Evolutionary conservation across 2,113 vertebrate genomes (phyloP).

Genomic region (Sigmodon hispidus): DNA sequence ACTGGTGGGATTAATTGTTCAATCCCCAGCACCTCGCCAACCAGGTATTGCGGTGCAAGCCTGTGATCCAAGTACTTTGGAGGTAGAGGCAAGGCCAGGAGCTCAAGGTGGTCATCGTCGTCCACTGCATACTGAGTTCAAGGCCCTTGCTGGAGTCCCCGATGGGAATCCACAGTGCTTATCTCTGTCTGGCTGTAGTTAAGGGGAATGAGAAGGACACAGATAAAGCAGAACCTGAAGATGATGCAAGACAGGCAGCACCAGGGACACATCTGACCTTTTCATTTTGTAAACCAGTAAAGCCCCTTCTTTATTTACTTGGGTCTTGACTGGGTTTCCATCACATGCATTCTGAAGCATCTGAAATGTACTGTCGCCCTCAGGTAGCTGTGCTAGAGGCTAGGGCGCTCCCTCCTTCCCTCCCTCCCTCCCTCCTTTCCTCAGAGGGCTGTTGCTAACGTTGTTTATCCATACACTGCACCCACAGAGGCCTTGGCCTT

Average conservation of each 20-base stretch:
- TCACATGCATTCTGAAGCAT: neutral
- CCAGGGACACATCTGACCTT: neutral
- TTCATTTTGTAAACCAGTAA: constrained; percentile 15
- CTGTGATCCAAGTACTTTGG: neutral
- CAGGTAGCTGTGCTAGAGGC: neutral
- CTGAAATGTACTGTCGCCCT: neutral
- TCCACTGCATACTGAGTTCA: neutral
- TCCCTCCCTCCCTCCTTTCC: too few species aligned
- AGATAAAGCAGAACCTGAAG: constrained; percentile 52
- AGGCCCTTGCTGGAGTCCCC: neutral
- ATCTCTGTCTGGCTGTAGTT: neutral
- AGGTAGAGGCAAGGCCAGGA: neutral
- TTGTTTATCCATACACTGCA: neutral
- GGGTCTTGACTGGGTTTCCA: neutral
- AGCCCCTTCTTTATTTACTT: constrained; percentile 26
- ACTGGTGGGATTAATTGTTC: neutral
- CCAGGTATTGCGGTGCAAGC: too few species aligned
- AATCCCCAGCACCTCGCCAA: neutral
- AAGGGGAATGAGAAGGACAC: neutral
- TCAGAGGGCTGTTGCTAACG: neutral
- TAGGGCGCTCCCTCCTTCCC: neutral
- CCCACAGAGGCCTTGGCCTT: neutral
- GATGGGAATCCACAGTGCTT: neutral
- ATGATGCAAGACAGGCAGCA: neutral
- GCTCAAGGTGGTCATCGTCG: too few species aligned